Base-by-base conservation (phyloP, 2,113 vertebrate species). In the Cromileptes altivelis region DNA sequence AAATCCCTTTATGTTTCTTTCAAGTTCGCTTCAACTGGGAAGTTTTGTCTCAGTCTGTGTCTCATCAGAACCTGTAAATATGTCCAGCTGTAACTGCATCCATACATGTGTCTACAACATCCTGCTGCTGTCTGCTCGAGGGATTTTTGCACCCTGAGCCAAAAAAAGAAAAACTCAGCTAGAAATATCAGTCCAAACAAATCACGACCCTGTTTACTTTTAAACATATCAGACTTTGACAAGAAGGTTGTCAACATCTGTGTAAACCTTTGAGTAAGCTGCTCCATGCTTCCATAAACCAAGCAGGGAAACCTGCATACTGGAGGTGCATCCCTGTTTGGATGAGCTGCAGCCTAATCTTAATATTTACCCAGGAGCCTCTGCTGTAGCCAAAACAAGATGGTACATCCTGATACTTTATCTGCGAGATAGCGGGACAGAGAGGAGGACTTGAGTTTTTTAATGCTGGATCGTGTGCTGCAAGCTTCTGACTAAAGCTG, bases 341-440 rank as follows among this genome's bases (percentile, higher is more conserved):
- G 73, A 55, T 49, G 72, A 85, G 69, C 49, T 11, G n/a, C 19
- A 14, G 27, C 3, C 12, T 37, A 60, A 61, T 45, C 68, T 75
- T 69, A 84, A 87, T 73, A 86, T 91, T 88, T 90, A 88, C n/a
- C 62, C 50, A 30, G 58, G 25, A 56, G 53, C 49, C 63, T 64
- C 64, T 7, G 60, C 63, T 75, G 80, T 70, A 94, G 82, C 88
- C 85, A 82, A 45, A 91, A 93, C 80, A 89, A 56, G 42, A 75
- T 42, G 53, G 55, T 6, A 23, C 21, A 30, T 76, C 68, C 67
- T 30, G 76, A 72, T 72, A 7, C 15, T 17, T 49, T 49, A 71
- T 74, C 70, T 57, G 33, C 0, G 12, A 25, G 62, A 81, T 5
- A 30, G 52, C 1, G 64, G 40, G 73, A 19, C 53, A 25, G n/a